These are phyloP conservation scores for Deroplatys truncata DNA, from an alignment of 2,888 invertebrate species.

Conservation along the genomic window DNA sequence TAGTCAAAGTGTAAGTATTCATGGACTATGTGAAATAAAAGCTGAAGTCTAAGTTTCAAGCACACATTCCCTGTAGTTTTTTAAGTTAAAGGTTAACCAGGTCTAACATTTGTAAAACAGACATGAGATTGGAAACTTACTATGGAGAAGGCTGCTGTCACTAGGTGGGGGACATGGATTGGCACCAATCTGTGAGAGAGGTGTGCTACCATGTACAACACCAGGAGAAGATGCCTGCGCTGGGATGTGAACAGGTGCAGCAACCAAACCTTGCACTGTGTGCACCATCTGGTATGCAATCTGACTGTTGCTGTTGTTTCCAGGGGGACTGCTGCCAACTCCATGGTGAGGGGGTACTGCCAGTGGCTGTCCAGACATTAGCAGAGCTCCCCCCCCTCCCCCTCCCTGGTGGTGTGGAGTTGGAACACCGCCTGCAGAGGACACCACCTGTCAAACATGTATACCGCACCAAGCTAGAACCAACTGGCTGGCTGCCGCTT, in stretches of 20 bases:
- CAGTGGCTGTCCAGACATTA: conserved; percentile 12
- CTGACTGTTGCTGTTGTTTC: neutral
- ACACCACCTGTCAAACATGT: conserved; percentile 46
- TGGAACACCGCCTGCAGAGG: conserved; percentile 48
- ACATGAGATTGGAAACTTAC: conserved; percentile 35
- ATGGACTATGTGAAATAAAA: no score
- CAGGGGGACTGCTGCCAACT: conserved; percentile 28
- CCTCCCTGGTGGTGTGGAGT: conserved; percentile 10
- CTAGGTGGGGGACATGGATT: conserved; percentile 57
- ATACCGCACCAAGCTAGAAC: conserved; percentile 31
- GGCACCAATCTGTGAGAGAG: conserved; percentile 80
- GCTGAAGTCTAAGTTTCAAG: no score
- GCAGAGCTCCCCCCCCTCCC: conserved; percentile 25
- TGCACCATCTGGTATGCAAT: conserved; percentile 31
- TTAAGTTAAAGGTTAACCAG: no score
- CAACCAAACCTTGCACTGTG: conserved; percentile 30
- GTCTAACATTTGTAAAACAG: no score
- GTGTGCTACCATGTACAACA: conserved; percentile 78
- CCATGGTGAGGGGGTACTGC: conserved; percentile 6
- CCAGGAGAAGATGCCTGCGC: conserved; percentile 41
- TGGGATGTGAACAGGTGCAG: conserved; percentile 39
- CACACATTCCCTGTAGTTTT: no score
- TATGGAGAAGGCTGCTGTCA: conserved; percentile 49
- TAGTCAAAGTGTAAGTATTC: no score
- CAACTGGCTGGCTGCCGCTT: neutral